Base-by-base conservation (phyloP, 2,888 invertebrate species). In the Metallyticus violacea region DNA sequence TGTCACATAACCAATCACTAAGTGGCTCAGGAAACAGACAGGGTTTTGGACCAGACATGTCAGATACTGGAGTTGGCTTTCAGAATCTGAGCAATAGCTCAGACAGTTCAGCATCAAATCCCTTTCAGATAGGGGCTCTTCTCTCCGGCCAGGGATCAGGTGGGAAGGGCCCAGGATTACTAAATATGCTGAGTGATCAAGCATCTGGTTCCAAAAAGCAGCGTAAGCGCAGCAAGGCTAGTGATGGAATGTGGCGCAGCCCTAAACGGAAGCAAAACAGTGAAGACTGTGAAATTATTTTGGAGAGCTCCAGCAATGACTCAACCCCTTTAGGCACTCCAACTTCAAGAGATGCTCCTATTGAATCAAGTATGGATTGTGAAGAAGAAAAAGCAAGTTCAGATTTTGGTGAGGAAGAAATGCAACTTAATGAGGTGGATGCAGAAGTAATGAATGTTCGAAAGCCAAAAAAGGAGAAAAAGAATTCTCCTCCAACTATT, bases 231-330 rank as follows among this genome's bases (percentile, higher is more conserved):
- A 95, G 95, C 91, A 93, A 83, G 26, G 76, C 62, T 25, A 22
- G 94, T 1, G 93, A 94, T 85, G 93, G 94, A 85, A 93, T 94
- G 92, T 93, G 94, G 91, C 92, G 94, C 9, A 93, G 93, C 90
- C 95, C 95, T 89, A 95, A 95, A 90, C 93, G 94, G 25, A 94
- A 94, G 89, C 92, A 92, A 0, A 62, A 62, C 40, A 93, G 92
- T 1, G 93, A 94, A 88, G 92, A 93, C 78, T 92, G 92, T 40
- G 95, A 95, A 87, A 92, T 95, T 89, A 88, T 93, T 15, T 91
- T 94, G 88, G 95, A 95, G 89, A 94, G 95, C 0, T 95, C 95
- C 15, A 93, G 93, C 88, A 92, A 91, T 77, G 94, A 94, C 90
- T 94, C 94, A n/a, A 94, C 86, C 15, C 84, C 86, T 85, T 78